These are phyloP conservation scores for Microcebus murinus DNA, from an alignment of 2,113 vertebrate species.

Conservation along the genomic window DNA sequence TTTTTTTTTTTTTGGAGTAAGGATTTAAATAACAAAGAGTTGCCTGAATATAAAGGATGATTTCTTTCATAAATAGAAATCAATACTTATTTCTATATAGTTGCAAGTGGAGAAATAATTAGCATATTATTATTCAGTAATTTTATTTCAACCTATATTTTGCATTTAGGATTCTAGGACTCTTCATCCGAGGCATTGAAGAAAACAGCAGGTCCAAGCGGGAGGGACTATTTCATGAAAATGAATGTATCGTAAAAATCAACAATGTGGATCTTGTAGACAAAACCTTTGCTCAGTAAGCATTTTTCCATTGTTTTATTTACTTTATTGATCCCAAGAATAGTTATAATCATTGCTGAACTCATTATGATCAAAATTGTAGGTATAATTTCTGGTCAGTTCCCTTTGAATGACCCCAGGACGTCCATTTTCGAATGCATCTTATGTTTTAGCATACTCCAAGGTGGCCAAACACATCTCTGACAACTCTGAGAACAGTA, in stretches of 20 bases:
- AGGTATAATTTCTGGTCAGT: slow-evolving; percentile 26
- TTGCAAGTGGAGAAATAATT: slow-evolving; percentile 36
- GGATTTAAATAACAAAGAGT: slow-evolving; percentile 1
- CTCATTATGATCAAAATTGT: slow-evolving; percentile 33
- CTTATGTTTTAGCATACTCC: background rate
- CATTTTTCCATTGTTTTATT: slow-evolving; percentile 64
- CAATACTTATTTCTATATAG: slow-evolving; percentile 55
- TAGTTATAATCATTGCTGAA: slow-evolving; percentile 56
- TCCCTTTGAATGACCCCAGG: slow-evolving; percentile 43
- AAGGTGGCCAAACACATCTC: background rate
- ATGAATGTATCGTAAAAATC: slow-evolving; percentile 97
- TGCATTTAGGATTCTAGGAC: slow-evolving; percentile 90
- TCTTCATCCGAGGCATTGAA: slow-evolving; percentile 95
- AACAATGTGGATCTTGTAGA: slow-evolving; percentile 93
- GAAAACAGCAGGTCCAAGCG: slow-evolving; percentile 94
- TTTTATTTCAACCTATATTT: slow-evolving; percentile 39
- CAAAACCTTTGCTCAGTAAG: slow-evolving; percentile 97
- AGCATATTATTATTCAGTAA: slow-evolving; percentile 30
- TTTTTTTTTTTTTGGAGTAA: background rate
- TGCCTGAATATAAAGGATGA: background rate
- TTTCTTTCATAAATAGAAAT: slow-evolving; percentile 55
- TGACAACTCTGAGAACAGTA: background rate
- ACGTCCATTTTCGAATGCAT: slow-evolving; percentile 20
- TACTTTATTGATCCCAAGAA: slow-evolving; percentile 27
- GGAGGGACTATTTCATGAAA: slow-evolving; percentile 93